These are phyloP conservation scores for Brevimyrus niger DNA, from an alignment of 2,113 vertebrate genomes.

Conservation along the genomic window DNA sequence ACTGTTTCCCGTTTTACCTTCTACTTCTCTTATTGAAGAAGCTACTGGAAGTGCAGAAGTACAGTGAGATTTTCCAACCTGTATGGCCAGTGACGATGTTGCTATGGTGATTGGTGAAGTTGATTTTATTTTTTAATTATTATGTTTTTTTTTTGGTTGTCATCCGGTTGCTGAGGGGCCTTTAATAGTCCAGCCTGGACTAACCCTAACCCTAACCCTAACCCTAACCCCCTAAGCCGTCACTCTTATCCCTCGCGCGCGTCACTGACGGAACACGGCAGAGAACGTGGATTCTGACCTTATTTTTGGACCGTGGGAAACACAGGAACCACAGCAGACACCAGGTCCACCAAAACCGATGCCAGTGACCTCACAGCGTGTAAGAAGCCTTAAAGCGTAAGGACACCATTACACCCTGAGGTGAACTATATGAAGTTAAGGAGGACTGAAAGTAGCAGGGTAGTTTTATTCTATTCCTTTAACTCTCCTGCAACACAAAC, in stretches of 20 bases:
- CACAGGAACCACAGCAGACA: not conserved
- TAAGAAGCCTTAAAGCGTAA: not conserved
- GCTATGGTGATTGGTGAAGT: not conserved
- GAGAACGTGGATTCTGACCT: not conserved
- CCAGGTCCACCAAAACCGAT: not conserved
- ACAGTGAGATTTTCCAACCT: not conserved
- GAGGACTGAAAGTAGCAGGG: not conserved
- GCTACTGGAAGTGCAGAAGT: not conserved
- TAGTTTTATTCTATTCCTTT: not conserved
- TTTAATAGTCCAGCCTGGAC: not conserved
- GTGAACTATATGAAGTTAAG: not conserved
- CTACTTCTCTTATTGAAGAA: not conserved
- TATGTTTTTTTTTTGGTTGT: not conserved
- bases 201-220: too few species aligned
- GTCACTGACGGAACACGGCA: not conserved
- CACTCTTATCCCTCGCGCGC: not conserved
- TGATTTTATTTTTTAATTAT: not conserved
- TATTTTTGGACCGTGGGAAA: not conserved
- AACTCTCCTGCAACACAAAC: conserved; percentile 44
- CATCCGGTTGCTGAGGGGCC: not conserved
- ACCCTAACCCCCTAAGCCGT: too few species aligned
- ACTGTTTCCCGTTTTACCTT: not conserved
- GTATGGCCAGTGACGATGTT: not conserved
- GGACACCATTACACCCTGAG: not conserved
- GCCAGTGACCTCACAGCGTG: not conserved